A percentile compares a stretch with the other conserved stretches of the same genome.
phyloP scores from a whole-genome alignment of 2,888 invertebrate genomes.

The Glyphotaelius pellucidus region DNA sequence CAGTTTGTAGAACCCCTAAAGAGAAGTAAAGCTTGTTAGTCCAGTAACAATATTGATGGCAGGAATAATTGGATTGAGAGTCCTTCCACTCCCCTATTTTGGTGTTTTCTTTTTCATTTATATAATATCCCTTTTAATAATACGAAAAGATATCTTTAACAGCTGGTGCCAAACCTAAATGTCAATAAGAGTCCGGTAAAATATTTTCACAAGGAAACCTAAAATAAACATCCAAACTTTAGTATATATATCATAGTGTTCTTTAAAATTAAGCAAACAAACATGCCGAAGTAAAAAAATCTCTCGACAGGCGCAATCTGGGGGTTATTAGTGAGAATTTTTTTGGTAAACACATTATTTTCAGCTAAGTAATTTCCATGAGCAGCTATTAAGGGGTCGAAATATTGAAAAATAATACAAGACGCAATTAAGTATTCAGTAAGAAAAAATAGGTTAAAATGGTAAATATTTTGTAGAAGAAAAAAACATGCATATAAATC shows the following conservation, averaged over 20 bases:
- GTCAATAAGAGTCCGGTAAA: background rate
- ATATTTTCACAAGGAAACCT: background rate
- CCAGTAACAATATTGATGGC: conserved; percentile 63
- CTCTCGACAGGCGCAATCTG: background rate
- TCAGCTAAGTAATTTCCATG: background rate
- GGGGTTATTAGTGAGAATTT: too few species aligned
- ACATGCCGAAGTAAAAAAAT: background rate
- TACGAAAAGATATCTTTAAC: conserved; percentile 52
- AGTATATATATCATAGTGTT: too few species aligned
- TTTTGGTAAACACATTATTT: background rate
- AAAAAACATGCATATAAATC: background rate
- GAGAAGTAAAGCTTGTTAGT: conserved; percentile 58
- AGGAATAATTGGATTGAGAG: conserved; percentile 62
- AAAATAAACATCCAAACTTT: background rate
- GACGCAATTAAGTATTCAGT: background rate
- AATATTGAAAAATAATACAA: background rate
- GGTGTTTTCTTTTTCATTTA: conserved; percentile 37
- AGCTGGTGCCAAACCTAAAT: conserved; percentile 46
- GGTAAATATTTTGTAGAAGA: background rate
- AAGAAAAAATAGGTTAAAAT: too few species aligned
- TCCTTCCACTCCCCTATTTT: conserved; percentile 43
- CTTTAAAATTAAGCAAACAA: background rate
- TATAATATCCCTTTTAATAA: conserved; percentile 48
- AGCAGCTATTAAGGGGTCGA: background rate
- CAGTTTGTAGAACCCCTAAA: background rate